Base-by-base conservation (phyloP, 2,113 vertebrate species). In the Alouatta palliata region DNA sequence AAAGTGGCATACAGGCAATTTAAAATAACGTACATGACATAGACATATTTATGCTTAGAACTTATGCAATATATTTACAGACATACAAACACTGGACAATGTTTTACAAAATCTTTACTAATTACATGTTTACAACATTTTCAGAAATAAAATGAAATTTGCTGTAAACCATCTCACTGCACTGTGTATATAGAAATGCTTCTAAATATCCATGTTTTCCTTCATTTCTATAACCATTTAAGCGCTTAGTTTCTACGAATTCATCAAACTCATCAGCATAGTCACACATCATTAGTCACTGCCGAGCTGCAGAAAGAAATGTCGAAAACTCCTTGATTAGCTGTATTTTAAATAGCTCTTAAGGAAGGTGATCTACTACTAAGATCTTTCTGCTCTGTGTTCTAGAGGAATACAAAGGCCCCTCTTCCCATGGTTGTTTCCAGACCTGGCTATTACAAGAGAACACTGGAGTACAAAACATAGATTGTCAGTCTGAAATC, bases 11-110 rank as follows among this genome's bases (percentile, higher is more conserved):
- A 98, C 96, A 98, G 96, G 96, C 97, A 43, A 98, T 95, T 98
- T 97, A 98, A 98, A 98, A 98, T 98, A 98, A 98, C 98, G 97
- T 96, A 97, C 97, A 98, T 94, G 96, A 97, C 98, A 98, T 77
- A 96, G 97, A 98, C 97, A 98, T 97, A 97, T 98, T 98, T 97
- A 97, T 98, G 98, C 96, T 98, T 97, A 97, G 96, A 98, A 98
- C 96, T 97, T 91, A 98, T 49, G 97, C 98, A 98, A 98, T 98
- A 98, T 99, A 99, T 99, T 99, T 99, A 99, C 99, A 99, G 97
- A 98, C 98, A 98, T 97, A 98, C 98, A 98, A 98, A 97, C 98
- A 98, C 54, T 96, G 94, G 98, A 97, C 96, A 98, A 80, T 98
- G 96, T 97, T 97, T 98, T 98, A 98, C 98, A 98, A 98, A 97